Conservation (phyloP, 2,113 vertebrate species). For the Trematomus loennbergii region DNA sequence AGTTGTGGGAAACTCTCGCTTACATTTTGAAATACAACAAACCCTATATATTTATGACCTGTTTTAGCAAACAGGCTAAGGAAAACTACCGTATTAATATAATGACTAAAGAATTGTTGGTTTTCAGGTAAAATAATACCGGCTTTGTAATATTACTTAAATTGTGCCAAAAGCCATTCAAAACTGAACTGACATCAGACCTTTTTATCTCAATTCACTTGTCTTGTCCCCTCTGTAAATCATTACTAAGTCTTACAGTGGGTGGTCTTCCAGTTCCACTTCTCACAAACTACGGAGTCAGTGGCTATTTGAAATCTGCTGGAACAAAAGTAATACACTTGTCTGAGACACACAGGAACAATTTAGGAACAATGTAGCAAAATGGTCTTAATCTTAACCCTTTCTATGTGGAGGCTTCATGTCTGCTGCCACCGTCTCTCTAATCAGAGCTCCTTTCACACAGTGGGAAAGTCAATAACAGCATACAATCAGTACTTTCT, state of each 20-base stretch:
- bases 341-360: constrained; percentile 50
- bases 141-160: background rate
- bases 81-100: background rate
- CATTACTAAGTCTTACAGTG: constrained; percentile 35
- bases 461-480: constrained; percentile 90
- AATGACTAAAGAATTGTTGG: background rate
- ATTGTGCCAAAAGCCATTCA: constrained; percentile 1
- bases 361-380: constrained; percentile 80
- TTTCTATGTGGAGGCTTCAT: constrained; percentile 57
- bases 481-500: constrained; percentile 91
- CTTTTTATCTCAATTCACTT: background rate
- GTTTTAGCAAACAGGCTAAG: background rate
- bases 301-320: constrained; percentile 66
- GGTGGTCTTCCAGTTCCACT: constrained; percentile 27
- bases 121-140: background rate
- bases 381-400: constrained; percentile 78
- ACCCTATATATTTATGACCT: background rate
- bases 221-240: constrained; percentile 49
- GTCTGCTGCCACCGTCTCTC: constrained; percentile 60
- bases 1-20: background rate
- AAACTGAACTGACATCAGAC: constrained; percentile 6
- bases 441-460: constrained; percentile 88
- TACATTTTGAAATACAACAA: background rate
- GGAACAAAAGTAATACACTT: constrained; percentile 65
- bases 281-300: constrained; percentile 36